These are phyloP conservation scores for Megamerina dolium DNA, from an alignment of 2,888 invertebrate species.

Conservation along the genomic window DNA sequence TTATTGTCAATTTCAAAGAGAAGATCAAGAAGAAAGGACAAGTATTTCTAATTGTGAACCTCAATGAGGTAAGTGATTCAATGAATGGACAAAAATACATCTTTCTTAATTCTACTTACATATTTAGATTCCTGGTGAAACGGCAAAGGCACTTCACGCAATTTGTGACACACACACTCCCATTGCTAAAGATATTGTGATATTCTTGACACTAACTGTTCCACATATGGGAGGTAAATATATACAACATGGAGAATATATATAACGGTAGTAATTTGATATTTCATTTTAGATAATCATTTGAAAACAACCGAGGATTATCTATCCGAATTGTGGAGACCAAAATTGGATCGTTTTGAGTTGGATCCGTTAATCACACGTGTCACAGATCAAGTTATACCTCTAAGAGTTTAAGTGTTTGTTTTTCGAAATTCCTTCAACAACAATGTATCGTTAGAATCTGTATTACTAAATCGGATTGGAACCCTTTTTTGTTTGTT, in stretches of 20 bases:
- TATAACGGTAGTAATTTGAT: conserved; percentile 1
- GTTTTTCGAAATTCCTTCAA: too few relatives aligned
- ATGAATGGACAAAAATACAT: background rate
- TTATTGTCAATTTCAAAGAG: conserved; percentile 35
- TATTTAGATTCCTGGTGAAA: conserved; percentile 34
- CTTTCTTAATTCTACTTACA: background rate
- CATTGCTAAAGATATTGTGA: conserved; percentile 45
- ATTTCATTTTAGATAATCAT: conserved; percentile 18
- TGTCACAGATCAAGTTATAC: conserved; percentile 41
- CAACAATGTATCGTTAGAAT: too few relatives aligned
- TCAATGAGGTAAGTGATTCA: conserved; percentile 37
- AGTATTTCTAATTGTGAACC: conserved; percentile 38
- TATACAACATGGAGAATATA: conserved; percentile 5
- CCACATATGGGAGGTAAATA: conserved; percentile 7
- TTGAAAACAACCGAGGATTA: conserved; percentile 28
- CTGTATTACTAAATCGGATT: too few relatives aligned
- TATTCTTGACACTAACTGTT: conserved; percentile 46
- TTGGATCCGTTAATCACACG: conserved; percentile 41
- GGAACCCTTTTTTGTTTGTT: too few relatives aligned
- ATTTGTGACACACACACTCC: conserved; percentile 56
- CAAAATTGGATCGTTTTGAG: conserved; percentile 26
- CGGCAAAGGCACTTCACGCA: conserved; percentile 52
- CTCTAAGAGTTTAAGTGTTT: conserved; percentile 11
- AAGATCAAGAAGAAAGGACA: conserved; percentile 33
- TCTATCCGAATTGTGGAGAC: conserved; percentile 34